Conservation (phyloP, 2,113 vertebrate species). For the Laticauda colubrina region DNA sequence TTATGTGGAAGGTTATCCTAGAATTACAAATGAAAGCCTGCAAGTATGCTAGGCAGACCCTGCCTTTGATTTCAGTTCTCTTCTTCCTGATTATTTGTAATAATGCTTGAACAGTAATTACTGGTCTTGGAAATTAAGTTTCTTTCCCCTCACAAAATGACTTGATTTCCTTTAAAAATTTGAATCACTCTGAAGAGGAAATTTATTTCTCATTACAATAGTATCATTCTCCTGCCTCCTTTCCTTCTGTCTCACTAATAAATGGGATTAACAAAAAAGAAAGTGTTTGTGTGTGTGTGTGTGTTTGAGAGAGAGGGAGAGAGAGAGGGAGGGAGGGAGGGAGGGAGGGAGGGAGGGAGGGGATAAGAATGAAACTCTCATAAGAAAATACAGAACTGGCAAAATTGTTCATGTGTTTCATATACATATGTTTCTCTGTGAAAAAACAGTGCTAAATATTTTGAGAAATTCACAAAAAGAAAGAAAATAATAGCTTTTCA, state of each 20-base stretch:
- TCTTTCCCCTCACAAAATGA: conserved; percentile 41
- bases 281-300: too few species aligned
- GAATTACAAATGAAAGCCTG: conserved; percentile 43
- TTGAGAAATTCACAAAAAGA: conserved; percentile 18
- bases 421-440: background rate
- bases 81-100: conserved; percentile 47
- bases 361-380: conserved; percentile 39
- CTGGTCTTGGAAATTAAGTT: conserved; percentile 58
- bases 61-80: conserved; percentile 46
- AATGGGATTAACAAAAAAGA: conserved; percentile 36
- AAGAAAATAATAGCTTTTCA: conserved; percentile 12
- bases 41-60: conserved; percentile 15
- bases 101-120: conserved; percentile 69
- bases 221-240: background rate
- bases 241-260: conserved; percentile 34
- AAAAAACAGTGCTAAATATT: background rate
- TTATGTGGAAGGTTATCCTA: background rate
- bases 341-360: background rate
- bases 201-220: conserved; percentile 47
- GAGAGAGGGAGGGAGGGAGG: background rate
- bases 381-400: conserved; percentile 21
- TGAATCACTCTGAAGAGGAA: conserved; percentile 52
- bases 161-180: conserved; percentile 63
- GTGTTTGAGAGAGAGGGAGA: background rate
- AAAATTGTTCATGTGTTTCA: background rate